Base-by-base conservation (phyloP, 2,113 vertebrate genomes). In the Saccopteryx leptura region DNA sequence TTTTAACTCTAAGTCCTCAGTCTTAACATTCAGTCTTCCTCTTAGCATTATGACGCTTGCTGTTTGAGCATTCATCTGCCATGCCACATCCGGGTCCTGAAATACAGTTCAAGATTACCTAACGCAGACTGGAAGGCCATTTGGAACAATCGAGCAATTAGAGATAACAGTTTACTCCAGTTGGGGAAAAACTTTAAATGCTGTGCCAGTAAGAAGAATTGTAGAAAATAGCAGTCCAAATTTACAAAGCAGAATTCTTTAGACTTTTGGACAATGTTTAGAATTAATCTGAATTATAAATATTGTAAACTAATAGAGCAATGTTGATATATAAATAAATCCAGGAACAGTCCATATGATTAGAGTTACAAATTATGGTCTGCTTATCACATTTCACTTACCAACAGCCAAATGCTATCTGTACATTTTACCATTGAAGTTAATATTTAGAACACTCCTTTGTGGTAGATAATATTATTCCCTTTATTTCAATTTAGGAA, bases 241-340 rank as follows among this genome's bases (percentile, higher is more conserved):
- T 83, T 88, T 71, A 56, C 15, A 26, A 93, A 92, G 60, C 56
- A 61, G 50, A 84, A 66, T 71, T 88, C 39, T 56, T 50, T 66
- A 90, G 63, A 88, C 9, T 50, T 71, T 78, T 71, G 31, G 17
- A 72, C 13, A 81, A 89, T 46, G 75, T 90, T 88, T 87, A 65
- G 28, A 91, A 85, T 75, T 50, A 93, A 54, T 86, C 85, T 88
- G 23, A 95, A 33, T 56, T 60, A 65, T 50, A 82, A 81, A 84
- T 68, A 15, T n/a, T 85, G 0, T 60, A 46, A 65, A 83, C 24
- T 90, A 63, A 66, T 63, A 13, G 7, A 78, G n/a, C 19, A 61
- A 8, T 61, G 19, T 26, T 83, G 24, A 48, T 68, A 58, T 7
- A 78, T 15, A 63, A 39, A 61, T 93, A 66, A 80, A 56, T 13